Evolutionary conservation across 2,888 invertebrate species (phyloP).

Genomic region (Caenorhabditis plicata): DNA sequence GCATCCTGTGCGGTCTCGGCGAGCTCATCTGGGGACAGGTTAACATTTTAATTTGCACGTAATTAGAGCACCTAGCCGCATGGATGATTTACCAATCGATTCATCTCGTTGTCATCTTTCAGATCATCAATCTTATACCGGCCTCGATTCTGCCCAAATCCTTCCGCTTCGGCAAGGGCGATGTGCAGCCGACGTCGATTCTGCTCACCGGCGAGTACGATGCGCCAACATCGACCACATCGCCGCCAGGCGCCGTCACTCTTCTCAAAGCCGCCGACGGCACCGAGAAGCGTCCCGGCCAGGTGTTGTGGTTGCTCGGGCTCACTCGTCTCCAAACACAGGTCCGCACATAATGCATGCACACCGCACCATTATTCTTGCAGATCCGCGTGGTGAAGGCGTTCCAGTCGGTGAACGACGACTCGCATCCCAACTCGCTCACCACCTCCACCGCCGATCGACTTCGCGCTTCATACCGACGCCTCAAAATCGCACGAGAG

Average conservation of each 20-base stretch:
- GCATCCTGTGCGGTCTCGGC: slow-evolving; percentile 71
- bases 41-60: background rate
- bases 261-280: slow-evolving; percentile 22
- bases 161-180: slow-evolving; percentile 62
- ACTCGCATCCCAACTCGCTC: slow-evolving; percentile 60
- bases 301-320: slow-evolving; percentile 62
- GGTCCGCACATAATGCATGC: slow-evolving; percentile 27
- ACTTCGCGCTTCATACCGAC: slow-evolving; percentile 58
- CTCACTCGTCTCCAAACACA: slow-evolving; percentile 63
- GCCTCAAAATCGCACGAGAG: slow-evolving; percentile 62
- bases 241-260: slow-evolving; percentile 25
- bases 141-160: slow-evolving; percentile 59
- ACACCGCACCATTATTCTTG: slow-evolving; percentile 17
- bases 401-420: slow-evolving; percentile 58
- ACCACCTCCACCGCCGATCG: slow-evolving; percentile 62
- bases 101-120: slow-evolving; percentile 8
- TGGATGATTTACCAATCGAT: background rate
- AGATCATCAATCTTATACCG: slow-evolving; percentile 61
- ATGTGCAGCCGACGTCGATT: slow-evolving; percentile 61
- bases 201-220: slow-evolving; percentile 57
- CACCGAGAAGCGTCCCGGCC: slow-evolving; percentile 53
- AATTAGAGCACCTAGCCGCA: background rate
- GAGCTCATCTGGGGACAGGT: slow-evolving; percentile 96
- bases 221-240: slow-evolving; percentile 30
- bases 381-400: slow-evolving; percentile 65